A percentile compares a stretch with the other conserved stretches of the same genome.
Evolutionary conservation across 2,113 vertebrate genomes (phyloP).

Genomic region (Halcyon malimbica): DNA sequence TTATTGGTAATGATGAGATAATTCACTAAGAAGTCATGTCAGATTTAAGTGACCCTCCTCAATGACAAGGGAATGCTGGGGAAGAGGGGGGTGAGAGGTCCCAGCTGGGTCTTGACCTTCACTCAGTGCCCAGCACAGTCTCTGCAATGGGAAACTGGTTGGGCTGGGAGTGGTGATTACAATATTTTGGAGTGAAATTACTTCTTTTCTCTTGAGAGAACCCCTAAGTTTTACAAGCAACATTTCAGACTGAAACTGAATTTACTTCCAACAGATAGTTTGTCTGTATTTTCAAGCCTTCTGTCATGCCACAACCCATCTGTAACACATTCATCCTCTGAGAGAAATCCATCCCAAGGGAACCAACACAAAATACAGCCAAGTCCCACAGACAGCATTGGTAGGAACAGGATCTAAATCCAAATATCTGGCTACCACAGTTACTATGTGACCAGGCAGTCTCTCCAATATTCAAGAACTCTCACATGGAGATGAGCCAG

Average conservation of each 20-base stretch:
- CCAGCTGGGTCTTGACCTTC: neutral
- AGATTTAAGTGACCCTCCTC: slow-evolving; percentile 12
- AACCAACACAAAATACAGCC: neutral
- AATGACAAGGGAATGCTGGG: neutral
- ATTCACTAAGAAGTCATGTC: slow-evolving; percentile 49
- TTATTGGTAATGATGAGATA: slow-evolving; percentile 57
- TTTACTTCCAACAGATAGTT: neutral
- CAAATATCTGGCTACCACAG: neutral
- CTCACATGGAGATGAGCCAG: neutral
- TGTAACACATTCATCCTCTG: slow-evolving; percentile 16
- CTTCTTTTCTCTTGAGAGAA: neutral
- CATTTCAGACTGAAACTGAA: neutral
- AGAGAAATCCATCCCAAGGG: slow-evolving; percentile 20
- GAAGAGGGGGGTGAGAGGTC: neutral
- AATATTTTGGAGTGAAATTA: fast-evolving
- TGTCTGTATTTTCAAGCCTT: neutral
- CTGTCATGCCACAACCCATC: slow-evolving; percentile 11
- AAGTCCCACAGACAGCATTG: neutral
- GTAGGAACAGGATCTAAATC: neutral
- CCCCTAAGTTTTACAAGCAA: neutral
- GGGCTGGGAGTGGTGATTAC: neutral
- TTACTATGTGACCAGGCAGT: neutral
- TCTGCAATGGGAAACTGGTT: neutral
- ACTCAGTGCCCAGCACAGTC: neutral
- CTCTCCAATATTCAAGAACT: neutral